These are phyloP conservation scores for Osmerus mordax DNA, from an alignment of 2,113 vertebrate genomes.

Conservation along the genomic window DNA sequence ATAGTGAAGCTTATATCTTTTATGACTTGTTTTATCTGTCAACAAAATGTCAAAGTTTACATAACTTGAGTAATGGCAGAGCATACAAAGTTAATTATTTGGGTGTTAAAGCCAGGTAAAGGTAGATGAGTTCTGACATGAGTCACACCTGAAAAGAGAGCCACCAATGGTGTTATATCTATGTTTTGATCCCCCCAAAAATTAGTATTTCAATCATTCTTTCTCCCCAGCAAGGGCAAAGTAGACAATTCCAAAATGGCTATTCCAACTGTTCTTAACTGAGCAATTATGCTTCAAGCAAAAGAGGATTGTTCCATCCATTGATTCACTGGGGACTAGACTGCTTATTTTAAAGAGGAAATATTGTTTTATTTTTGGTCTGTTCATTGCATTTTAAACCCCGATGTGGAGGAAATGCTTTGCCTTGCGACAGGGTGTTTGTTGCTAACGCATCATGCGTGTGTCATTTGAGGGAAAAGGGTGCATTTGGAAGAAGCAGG, in stretches of 20 bases:
- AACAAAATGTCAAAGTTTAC: too few species aligned
- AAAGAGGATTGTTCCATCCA: neutral
- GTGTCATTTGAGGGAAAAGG: constrained; percentile 65
- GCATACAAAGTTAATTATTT: too few species aligned
- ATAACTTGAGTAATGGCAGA: too few species aligned
- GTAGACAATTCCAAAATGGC: neutral
- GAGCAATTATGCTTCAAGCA: neutral
- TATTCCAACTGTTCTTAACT: neutral
- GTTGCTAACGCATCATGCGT: constrained; percentile 43
- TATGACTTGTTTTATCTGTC: too few species aligned
- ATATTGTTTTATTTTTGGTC: constrained; percentile 24
- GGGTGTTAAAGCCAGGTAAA: too few species aligned
- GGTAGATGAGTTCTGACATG: too few species aligned
- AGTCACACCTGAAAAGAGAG: too few species aligned
- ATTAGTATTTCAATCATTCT: neutral
- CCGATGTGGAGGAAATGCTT: constrained; percentile 21
- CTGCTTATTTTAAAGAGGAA: neutral
- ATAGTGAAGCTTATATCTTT: too few species aligned
- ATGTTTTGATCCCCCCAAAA: too few species aligned
- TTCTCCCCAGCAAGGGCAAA: neutral
- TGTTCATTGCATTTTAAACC: constrained; percentile 25
- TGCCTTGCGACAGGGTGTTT: constrained; percentile 37
- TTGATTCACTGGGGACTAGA: neutral
- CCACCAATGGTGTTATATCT: too few species aligned
- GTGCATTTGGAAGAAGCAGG: constrained; percentile 67